These are phyloP conservation scores for Ophiodon elongatus DNA, from an alignment of 2,113 vertebrate species.

Conservation along the genomic window DNA sequence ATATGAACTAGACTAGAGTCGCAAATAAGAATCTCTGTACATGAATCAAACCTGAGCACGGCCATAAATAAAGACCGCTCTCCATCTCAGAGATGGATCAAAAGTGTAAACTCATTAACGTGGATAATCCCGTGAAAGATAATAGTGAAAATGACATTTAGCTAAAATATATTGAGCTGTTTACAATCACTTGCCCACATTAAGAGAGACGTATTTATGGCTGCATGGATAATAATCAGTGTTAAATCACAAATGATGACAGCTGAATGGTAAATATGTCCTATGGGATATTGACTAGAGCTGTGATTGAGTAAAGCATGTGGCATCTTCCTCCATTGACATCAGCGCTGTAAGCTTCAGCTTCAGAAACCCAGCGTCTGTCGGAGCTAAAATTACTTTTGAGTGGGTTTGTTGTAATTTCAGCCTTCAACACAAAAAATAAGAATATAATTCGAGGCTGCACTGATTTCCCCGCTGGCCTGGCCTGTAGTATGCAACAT, in stretches of 20 bases:
- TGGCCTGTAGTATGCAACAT: slow-evolving; percentile 26
- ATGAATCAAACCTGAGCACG: background rate
- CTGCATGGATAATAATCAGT: background rate
- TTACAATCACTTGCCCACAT: background rate
- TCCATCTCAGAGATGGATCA: background rate
- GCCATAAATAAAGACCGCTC: background rate
- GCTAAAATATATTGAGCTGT: background rate
- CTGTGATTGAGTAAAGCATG: background rate
- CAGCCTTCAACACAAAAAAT: background rate
- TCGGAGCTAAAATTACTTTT: background rate
- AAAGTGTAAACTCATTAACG: slow-evolving; percentile 1
- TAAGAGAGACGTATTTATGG: background rate
- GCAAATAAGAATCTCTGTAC: background rate
- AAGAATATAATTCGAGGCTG: background rate
- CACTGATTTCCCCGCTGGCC: slow-evolving; percentile 53
- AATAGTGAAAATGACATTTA: slow-evolving; percentile 1
- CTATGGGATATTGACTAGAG: background rate
- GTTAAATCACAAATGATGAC: background rate
- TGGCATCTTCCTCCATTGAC: background rate
- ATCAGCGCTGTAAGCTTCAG: background rate
- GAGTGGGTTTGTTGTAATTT: background rate
- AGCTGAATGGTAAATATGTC: background rate
- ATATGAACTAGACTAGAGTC: background rate
- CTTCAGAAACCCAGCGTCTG: background rate
- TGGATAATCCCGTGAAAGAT: slow-evolving; percentile 13